Percentiles rank a stretch among this genome's conserved stretches.
Conservation (phyloP, 2,797 vertebrate genomes). For the Falco berigora region DNA sequence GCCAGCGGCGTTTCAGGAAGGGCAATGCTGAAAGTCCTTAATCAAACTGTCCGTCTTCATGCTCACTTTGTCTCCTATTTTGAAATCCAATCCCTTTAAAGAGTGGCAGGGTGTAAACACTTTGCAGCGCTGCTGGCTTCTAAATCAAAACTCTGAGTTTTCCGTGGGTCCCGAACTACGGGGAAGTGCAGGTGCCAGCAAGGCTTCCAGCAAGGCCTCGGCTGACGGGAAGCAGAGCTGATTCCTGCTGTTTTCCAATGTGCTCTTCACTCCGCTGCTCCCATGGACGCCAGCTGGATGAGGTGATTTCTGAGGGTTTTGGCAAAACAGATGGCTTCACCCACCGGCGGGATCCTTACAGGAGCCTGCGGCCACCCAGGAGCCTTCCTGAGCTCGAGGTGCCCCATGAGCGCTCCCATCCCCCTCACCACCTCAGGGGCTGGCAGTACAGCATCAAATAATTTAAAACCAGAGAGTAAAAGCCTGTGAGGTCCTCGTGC, state of each 20-base stretch:
- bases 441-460: not conserved
- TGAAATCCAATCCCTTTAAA: not conserved
- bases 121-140: not conserved
- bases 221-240: not conserved
- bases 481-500: not conserved
- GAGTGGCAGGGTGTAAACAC: not conserved
- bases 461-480: not conserved
- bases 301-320: not conserved
- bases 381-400: not conserved
- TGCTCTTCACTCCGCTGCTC: not conserved
- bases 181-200: not conserved
- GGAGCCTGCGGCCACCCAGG: not conserved
- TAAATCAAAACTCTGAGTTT: not conserved
- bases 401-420: not conserved
- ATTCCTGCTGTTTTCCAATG: accelerated
- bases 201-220: not conserved
- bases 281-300: too few species aligned
- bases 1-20: accelerated
- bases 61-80: not conserved
- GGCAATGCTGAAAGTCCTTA: not conserved
- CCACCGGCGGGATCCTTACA: not conserved
- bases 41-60: not conserved
- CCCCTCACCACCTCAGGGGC: not conserved
- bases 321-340: not conserved
- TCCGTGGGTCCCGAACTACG: accelerated